Evolutionary conservation across 2,113 vertebrate species (phyloP).

Genomic region (Periophthalmus modestus): DNA sequence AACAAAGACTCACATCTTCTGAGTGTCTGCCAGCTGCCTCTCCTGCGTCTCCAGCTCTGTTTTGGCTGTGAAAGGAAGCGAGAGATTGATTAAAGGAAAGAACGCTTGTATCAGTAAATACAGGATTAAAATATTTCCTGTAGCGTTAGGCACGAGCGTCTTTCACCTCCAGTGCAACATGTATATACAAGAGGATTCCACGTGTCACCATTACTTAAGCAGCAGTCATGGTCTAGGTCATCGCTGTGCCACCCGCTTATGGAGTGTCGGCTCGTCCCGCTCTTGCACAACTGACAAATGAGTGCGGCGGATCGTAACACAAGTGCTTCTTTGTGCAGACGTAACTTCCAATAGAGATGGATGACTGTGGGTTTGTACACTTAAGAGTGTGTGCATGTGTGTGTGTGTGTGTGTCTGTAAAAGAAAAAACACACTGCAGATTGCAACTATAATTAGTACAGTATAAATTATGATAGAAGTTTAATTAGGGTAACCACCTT

Average conservation of each 20-base stretch:
- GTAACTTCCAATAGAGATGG: conserved; percentile 55
- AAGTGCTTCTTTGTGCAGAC: conserved; percentile 64
- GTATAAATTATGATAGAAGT: conserved; percentile 42
- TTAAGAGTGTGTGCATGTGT: conserved; percentile 21
- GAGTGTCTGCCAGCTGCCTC: conserved; percentile 83
- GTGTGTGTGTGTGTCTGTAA: conserved; percentile 13
- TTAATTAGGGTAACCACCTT: no score
- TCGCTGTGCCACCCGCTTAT: conserved; percentile 49
- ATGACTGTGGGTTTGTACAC: conserved; percentile 38
- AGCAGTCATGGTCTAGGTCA: conserved; percentile 56
- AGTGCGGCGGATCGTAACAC: conserved; percentile 38
- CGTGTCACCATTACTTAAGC: conserved; percentile 49
- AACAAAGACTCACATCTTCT: conserved; percentile 82
- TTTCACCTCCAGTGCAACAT: conserved; percentile 24
- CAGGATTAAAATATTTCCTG: conserved; percentile 27
- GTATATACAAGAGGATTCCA: conserved; percentile 45
- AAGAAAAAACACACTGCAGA: neutral
- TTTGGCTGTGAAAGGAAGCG: conserved; percentile 83
- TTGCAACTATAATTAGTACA: neutral
- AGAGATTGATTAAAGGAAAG: conserved; percentile 15
- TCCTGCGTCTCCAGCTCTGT: conserved; percentile 87
- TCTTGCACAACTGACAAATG: conserved; percentile 67
- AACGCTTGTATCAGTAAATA: conserved; percentile 10
- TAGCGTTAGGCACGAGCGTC: conserved; percentile 11
- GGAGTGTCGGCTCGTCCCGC: conserved; percentile 47